These are phyloP conservation scores for Helostoma temminkii DNA, from an alignment of 2,797 vertebrate species.

Conservation along the genomic window DNA sequence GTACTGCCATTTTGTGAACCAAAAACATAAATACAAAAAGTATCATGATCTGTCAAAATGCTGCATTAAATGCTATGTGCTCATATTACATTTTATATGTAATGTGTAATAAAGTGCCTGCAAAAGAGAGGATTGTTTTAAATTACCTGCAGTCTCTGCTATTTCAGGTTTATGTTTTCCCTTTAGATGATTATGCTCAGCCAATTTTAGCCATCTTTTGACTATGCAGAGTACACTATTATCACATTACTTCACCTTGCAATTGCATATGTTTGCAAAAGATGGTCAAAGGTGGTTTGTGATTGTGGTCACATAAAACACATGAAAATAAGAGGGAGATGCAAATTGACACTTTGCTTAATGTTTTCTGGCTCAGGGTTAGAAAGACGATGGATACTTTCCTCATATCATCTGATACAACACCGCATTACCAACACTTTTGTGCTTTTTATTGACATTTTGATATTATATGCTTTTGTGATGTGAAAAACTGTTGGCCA, in stretches of 20 bases:
- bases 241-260: neutral
- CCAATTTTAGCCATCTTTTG: neutral
- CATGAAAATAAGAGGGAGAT: neutral
- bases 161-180: slow-evolving; percentile 18
- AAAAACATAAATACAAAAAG: slow-evolving; percentile 26
- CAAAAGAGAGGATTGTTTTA: slow-evolving; percentile 1
- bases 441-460: no score
- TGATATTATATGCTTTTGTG: no score
- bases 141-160: slow-evolving; percentile 20
- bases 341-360: no score
- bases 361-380: no score
- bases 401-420: no score
- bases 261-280: neutral
- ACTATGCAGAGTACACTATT: neutral
- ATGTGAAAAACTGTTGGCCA: no score
- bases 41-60: slow-evolving; percentile 32
- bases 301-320: neutral
- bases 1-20: slow-evolving; percentile 27
- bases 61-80: slow-evolving; percentile 2
- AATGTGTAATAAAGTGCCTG: slow-evolving; percentile 7
- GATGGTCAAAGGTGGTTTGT: neutral
- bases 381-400: no score
- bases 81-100: slow-evolving; percentile 15
- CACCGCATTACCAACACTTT: no score
- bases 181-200: slow-evolving; percentile 2